Evolutionary conservation across 2,797 vertebrate species (phyloP).

Genomic region (Microcaecilia unicolor): DNA sequence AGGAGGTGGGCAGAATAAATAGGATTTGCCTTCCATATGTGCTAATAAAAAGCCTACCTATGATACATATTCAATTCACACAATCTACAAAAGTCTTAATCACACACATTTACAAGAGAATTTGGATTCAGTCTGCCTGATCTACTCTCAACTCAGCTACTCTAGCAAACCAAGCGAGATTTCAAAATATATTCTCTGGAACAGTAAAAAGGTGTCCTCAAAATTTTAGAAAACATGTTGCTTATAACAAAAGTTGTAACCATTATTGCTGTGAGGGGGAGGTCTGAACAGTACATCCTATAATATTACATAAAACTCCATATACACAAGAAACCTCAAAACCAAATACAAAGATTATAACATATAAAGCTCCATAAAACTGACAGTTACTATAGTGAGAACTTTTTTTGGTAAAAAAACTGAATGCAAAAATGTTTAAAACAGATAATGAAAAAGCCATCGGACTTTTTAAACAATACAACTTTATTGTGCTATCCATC

Average conservation of each 20-base stretch:
- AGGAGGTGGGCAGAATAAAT: too few relatives aligned
- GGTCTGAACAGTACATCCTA: not conserved
- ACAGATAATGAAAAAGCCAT: too few relatives aligned
- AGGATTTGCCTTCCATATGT: too few relatives aligned
- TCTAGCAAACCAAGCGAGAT: not conserved
- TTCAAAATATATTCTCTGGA: not conserved
- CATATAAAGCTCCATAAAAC: not conserved
- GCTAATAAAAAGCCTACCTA: too few relatives aligned
- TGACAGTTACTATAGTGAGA: too few relatives aligned
- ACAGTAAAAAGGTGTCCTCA: conserved; percentile 1
- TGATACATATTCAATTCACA: not conserved
- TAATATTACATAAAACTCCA: too few relatives aligned
- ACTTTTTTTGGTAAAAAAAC: conserved; percentile 6
- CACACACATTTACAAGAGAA: conserved; percentile 2
- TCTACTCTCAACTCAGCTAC: conserved; percentile 1
- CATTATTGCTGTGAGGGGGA: conserved; percentile 26
- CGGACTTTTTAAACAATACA: too few relatives aligned
- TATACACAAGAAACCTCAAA: conserved; percentile 5
- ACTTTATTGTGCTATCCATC: too few relatives aligned
- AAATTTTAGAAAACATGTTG: not conserved
- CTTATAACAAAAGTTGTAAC: too few relatives aligned
- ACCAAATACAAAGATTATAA: too few relatives aligned
- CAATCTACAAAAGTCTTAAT: not conserved
- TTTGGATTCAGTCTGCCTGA: conserved; percentile 14
- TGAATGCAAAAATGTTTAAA: too few relatives aligned